These are phyloP conservation scores for Ischnura elegans DNA, from an alignment of 2,888 invertebrate genomes.

Conservation along the genomic window DNA sequence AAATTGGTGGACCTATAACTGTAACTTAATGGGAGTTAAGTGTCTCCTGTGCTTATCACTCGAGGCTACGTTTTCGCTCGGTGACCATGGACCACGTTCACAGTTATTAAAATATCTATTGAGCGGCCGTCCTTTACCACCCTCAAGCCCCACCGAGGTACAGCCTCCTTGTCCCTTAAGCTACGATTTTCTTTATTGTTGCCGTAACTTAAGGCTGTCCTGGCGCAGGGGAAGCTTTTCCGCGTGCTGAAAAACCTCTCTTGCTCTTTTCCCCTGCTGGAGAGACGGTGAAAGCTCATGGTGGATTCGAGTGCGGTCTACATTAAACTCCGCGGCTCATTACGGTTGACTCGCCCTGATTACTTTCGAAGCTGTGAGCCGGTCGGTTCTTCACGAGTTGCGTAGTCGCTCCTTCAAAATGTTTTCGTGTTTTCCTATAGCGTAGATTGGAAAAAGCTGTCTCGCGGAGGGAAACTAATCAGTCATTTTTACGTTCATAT, in stretches of 20 bases:
- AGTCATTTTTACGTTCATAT: no score
- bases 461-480: no score
- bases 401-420: not conserved
- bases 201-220: no score
- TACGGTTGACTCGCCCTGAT: slow-evolving; percentile 38
- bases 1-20: no score
- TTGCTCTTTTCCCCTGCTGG: not conserved
- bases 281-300: slow-evolving; percentile 13
- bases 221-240: not conserved
- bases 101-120: no score
- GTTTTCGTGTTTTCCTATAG: not conserved
- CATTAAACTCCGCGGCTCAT: slow-evolving; percentile 12
- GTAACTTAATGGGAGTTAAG: no score
- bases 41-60: no score
- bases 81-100: no score
- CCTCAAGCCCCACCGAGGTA: no score
- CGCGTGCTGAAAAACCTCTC: not conserved
- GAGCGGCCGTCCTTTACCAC: not conserved
- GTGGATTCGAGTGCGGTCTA: not conserved
- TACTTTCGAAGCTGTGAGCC: slow-evolving; percentile 13
- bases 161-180: no score
- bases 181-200: no score
- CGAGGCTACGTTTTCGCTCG: no score
- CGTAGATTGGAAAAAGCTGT: not conserved
- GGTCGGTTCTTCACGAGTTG: not conserved